These are phyloP conservation scores for Agraylea sexmaculata DNA, from an alignment of 1,140 invertebrate genomes.

Conservation along the genomic window DNA sequence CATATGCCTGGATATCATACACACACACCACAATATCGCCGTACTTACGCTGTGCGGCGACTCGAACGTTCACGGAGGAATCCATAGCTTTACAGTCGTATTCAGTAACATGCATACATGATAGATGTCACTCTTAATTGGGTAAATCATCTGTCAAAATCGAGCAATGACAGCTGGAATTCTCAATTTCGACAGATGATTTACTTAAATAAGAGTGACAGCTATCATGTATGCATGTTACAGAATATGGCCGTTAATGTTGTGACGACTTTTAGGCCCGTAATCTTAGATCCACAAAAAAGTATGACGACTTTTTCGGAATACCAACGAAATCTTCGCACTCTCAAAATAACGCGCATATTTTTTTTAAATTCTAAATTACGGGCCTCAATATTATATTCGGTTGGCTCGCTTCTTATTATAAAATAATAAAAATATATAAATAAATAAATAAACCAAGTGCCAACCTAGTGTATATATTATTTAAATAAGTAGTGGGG, in stretches of 20 bases:
- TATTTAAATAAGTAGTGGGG: neutral
- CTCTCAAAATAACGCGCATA: neutral
- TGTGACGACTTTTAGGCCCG: neutral
- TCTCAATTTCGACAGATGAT: neutral
- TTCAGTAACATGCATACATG: too few species aligned
- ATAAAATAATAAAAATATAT: constrained; percentile 4
- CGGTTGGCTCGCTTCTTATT: constrained; percentile 2
- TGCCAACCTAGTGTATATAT: neutral
- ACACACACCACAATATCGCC: too few species aligned
- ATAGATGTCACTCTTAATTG: too few species aligned
- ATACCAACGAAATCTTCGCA: too few species aligned
- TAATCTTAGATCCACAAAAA: neutral
- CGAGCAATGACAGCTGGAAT: neutral
- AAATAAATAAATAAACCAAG: neutral
- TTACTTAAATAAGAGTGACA: neutral
- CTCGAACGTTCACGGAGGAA: too few species aligned
- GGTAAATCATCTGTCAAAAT: neutral
- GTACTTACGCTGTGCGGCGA: too few species aligned
- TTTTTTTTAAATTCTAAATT: neutral
- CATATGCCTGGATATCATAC: too few species aligned
- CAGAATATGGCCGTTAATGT: neutral
- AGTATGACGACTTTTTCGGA: too few species aligned
- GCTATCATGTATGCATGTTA: neutral
- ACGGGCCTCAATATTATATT: neutral
- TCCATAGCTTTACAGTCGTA: too few species aligned